These are phyloP conservation scores for Henicopernis longicauda DNA, from an alignment of 2,113 vertebrate species.

Conservation along the genomic window DNA sequence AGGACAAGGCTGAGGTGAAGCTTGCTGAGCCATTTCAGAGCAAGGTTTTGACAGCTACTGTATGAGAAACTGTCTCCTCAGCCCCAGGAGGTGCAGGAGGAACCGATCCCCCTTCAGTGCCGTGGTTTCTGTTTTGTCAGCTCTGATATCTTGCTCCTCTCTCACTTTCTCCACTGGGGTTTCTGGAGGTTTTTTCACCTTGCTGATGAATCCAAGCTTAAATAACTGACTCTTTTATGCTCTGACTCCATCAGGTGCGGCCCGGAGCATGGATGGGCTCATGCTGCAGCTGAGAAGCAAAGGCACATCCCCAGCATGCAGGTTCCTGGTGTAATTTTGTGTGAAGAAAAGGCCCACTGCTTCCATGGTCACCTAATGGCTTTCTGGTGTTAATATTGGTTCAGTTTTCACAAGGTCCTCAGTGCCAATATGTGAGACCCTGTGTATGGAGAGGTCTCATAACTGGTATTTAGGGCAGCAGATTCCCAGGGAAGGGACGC, in stretches of 20 bases:
- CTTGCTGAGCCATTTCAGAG: neutral
- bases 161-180: neutral
- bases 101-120: neutral
- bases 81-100: neutral
- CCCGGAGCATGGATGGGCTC: neutral
- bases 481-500: neutral
- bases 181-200: neutral
- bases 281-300: neutral
- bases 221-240: neutral
- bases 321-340: neutral
- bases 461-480: neutral
- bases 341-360: neutral
- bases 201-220: neutral
- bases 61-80: neutral
- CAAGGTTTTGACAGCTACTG: neutral
- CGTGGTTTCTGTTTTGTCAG: neutral
- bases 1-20: neutral
- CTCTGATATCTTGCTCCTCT: neutral
- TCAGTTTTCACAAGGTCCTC: neutral
- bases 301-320: neutral
- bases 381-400: neutral
- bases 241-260: neutral
- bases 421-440: neutral
- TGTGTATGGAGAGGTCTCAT: fast-evolving
- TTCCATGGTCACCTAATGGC: neutral